Conservation (phyloP, 2,888 invertebrate species). For the Harpalus rufipes region DNA sequence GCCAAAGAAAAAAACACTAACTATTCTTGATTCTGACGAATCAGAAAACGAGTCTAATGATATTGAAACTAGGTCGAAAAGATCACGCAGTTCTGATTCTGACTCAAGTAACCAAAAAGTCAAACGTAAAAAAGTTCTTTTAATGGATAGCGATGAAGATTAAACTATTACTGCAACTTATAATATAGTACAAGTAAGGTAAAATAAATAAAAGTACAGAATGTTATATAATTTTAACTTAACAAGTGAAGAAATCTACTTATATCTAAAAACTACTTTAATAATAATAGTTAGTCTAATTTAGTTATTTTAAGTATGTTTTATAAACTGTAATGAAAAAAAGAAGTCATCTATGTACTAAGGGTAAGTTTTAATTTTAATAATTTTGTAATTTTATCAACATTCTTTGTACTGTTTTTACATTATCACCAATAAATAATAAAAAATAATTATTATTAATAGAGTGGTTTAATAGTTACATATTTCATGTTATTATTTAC, state of each 20-base stretch:
- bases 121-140: constrained; percentile 49
- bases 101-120: constrained; percentile 3
- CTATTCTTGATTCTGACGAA: constrained; percentile 1
- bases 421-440: neutral
- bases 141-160: constrained; percentile 64
- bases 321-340: no score
- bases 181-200: neutral
- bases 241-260: neutral
- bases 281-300: neutral
- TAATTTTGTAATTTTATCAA: neutral
- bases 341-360: no score
- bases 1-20: constrained; percentile 8
- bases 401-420: constrained; percentile 5
- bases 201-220: neutral
- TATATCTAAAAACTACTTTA: neutral
- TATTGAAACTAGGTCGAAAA: constrained; percentile 11
- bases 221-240: neutral
- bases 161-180: neutral
- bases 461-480: no score
- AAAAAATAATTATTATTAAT: neutral
- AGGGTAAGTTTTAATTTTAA: neutral
- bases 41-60: neutral
- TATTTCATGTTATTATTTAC: no score
- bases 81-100: constrained; percentile 51
- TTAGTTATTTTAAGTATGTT: no score